These are phyloP conservation scores for Sus cebifrons DNA, from an alignment of 2,797 vertebrate species.

Conservation along the genomic window DNA sequence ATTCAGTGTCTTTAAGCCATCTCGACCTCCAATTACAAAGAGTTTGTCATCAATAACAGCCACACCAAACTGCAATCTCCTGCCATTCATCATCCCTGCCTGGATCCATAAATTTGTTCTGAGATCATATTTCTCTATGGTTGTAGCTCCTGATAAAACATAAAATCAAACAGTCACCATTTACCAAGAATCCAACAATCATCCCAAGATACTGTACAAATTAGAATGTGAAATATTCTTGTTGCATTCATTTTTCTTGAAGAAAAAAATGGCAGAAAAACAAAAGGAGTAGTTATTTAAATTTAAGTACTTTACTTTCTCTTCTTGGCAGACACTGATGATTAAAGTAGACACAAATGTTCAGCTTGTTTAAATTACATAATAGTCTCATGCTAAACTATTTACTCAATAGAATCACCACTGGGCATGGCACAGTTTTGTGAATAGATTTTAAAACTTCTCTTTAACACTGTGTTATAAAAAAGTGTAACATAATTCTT, in stretches of 20 bases:
- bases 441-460: not conserved
- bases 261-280: not conserved
- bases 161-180: conserved; percentile 72
- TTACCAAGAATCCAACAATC: not conserved
- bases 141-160: conserved; percentile 91
- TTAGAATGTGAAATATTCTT: conserved; percentile 6
- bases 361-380: conserved; percentile 12
- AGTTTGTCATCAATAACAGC: conserved; percentile 93
- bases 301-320: conserved; percentile 28
- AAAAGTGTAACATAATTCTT: not conserved
- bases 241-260: conserved; percentile 36
- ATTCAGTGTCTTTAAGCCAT: conserved; percentile 92
- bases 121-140: conserved; percentile 93
- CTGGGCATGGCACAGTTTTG: not conserved
- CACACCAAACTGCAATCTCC: conserved; percentile 92
- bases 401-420: not conserved
- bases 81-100: conserved; percentile 92
- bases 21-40: conserved; percentile 92
- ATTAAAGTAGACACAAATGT: conserved; percentile 2
- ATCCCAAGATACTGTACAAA: not conserved
- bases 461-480: not conserved
- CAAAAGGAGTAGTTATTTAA: not conserved
- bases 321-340: not conserved
- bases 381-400: not conserved
- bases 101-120: conserved; percentile 93